A percentile compares a stretch with the other conserved stretches of the same genome.
phyloP scores from a whole-genome alignment of 2,113 vertebrate species.

The Shinisaurus crocodilurus region DNA sequence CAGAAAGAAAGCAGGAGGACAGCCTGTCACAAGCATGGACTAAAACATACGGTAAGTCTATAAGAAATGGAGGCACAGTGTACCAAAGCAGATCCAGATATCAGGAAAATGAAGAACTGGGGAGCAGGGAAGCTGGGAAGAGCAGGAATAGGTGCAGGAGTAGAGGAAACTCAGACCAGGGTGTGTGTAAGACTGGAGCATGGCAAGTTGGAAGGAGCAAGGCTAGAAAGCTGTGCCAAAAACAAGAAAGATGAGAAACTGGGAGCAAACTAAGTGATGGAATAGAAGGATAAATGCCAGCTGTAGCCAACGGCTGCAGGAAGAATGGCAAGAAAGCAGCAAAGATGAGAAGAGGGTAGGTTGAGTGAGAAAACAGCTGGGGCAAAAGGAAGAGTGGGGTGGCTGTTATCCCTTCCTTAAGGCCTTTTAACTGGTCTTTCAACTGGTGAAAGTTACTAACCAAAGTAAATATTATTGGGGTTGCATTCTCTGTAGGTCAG shows the following conservation, averaged over 20 bases:
- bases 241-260: conserved; percentile 10
- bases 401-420: not conserved
- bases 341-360: not conserved
- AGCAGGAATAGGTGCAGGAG: not conserved
- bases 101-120: not conserved
- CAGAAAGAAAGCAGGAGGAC: not conserved
- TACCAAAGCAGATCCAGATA: not conserved
- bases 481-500: conserved; percentile 28
- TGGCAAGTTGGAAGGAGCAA: not conserved
- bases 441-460: not conserved
- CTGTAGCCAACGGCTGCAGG: not conserved
- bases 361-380: not conserved
- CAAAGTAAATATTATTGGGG: conserved; percentile 43
- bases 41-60: not conserved
- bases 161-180: not conserved
- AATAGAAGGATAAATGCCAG: not conserved
- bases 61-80: not conserved
- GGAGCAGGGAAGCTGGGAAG: not conserved
- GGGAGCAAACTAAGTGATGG: not conserved
- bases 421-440: not conserved
- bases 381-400: not conserved
- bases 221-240: not conserved
- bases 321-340: not conserved
- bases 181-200: not conserved
- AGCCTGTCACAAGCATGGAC: not conserved